Evolutionary conservation across 2,113 vertebrate genomes (phyloP), one percentile per base, ranked within the genome.

Genomic region (Syngnathus floridae): DNA sequence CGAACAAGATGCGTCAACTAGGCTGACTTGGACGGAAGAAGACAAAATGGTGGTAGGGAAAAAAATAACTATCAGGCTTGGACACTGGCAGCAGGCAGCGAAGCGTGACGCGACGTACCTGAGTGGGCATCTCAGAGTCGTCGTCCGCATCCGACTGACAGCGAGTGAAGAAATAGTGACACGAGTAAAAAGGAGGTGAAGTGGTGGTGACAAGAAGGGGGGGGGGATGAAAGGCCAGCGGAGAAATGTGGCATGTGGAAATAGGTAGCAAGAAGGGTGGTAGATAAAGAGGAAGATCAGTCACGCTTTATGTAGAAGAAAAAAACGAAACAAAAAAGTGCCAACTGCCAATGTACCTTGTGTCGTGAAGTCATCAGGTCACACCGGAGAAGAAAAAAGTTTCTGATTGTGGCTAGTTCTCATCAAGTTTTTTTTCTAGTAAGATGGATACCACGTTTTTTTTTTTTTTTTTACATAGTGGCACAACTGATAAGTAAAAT

Each of bases 71-170:
- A n/a, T 73, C 52, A 69, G 26, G 26, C 26, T 31, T 31, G 26
- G 26, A 31, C 26, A 31, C 3, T 31, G 26, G 26, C 26, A 31
- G 26, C 26, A 31, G 62, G 72, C 45, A 61, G 14, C 4, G 13
- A 22, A 40, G 38, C 26, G n/a, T 40, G 26, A 56, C 54, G 3
- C 26, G 26, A 73, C 67, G 74, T 91, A 91, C 89, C 89, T 78
- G 88, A 76, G 82, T 88, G 82, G 85, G 88, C 91, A 94, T 92
- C 87, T 90, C 89, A 70, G 84, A 85, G 76, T 97, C 94, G 58
- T 98, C 96, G 72, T 99, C 96, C 77, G 92, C 92, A 75, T 98
- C 96, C 83, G 96, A 98, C 96, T 99, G 92, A 75, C 84, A 80
- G 92, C 90, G 75, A 87, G 82, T 78, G 83, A 86, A 69, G 62